Percentiles rank a stretch among this genome's conserved stretches.
phyloP scores from a whole-genome alignment of 2,888 invertebrate species.

The Coleophora flavipennella region DNA sequence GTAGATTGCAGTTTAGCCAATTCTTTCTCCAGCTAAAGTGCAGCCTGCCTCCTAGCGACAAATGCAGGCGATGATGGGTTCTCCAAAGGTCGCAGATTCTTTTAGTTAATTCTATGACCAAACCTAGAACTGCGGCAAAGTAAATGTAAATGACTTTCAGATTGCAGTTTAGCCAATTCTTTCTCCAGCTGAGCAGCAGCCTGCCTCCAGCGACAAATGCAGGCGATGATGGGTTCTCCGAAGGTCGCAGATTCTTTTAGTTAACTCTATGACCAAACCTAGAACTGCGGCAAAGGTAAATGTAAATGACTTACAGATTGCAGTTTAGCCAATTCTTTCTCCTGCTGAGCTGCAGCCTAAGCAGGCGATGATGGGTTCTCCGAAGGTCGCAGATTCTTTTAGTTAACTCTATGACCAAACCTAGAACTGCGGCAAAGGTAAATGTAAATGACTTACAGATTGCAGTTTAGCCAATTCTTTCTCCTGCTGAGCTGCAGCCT shows the following conservation, averaged over 20 bases:
- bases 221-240: slow-evolving; percentile 23
- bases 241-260: too few relatives aligned
- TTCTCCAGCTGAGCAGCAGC: not conserved
- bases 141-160: too few relatives aligned
- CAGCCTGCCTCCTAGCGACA: slow-evolving; percentile 27
- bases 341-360: not conserved
- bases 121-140: not conserved
- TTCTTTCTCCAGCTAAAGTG: not conserved
- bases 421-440: not conserved
- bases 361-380: slow-evolving; percentile 24
- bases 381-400: too few relatives aligned
- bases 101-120: not conserved
- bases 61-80: slow-evolving; percentile 24
- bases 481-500: not conserved
- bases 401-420: not conserved
- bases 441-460: slow-evolving; percentile 29
- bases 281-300: not conserved
- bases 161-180: not conserved
- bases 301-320: too few relatives aligned
- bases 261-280: not conserved
- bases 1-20: slow-evolving; percentile 29
- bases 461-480: slow-evolving; percentile 16
- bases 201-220: too few relatives aligned
- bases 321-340: not conserved
- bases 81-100: too few relatives aligned